Evolutionary conservation across 1,140 invertebrate species (phyloP), one percentile per base, ranked within the genome.

Genomic region (Halictus rubicundus): DNA sequence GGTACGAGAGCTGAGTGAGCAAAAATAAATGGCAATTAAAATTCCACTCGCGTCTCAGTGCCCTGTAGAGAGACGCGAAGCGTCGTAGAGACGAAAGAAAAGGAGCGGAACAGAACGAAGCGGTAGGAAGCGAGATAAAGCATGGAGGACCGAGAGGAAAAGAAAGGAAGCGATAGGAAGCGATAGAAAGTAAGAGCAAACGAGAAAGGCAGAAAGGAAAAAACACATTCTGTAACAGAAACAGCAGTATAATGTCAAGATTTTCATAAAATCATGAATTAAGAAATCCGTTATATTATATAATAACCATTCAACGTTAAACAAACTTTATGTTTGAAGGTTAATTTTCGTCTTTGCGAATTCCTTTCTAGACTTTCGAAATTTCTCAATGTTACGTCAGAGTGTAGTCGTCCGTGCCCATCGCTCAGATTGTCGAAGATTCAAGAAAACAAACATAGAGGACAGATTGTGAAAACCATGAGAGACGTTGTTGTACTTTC

Each of bases 21-120:
- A 86, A 86, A 86, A 86, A 84, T 87, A 85, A 85, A 85, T 88
- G 80, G 75, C 83, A 86, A 86, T 86, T 86, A 86, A 86, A 81
- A 86, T 86, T 86, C 84, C 80, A 79, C 80, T 86, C 77, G 82
- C 77, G 72, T 84, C 73, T 87, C 78, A 39, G 61, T 84, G 71
- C 76, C 81, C 82, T 70, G 77, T 52, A 71, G 68, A 73, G 61
- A 72, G 63, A 71, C 71, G 68, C 60, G 76, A 74, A 77, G 61
- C 76, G 71, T 84, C 70, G 69, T 66, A 80, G 46, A 77, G 64
- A 70, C 72, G 42, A 27, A 42, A 27, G 59, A 57, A 49, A 71
- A n/a, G 25, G 27, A 60, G 46, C 49, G 12, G 60, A n/a, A 37
- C 12, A 57, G 64, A 14, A 23, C 42, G 42, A 14, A 25, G 23